These are phyloP conservation scores for Trichomalopsis sarcophagae DNA, from an alignment of 1,140 invertebrate species.

Conservation along the genomic window DNA sequence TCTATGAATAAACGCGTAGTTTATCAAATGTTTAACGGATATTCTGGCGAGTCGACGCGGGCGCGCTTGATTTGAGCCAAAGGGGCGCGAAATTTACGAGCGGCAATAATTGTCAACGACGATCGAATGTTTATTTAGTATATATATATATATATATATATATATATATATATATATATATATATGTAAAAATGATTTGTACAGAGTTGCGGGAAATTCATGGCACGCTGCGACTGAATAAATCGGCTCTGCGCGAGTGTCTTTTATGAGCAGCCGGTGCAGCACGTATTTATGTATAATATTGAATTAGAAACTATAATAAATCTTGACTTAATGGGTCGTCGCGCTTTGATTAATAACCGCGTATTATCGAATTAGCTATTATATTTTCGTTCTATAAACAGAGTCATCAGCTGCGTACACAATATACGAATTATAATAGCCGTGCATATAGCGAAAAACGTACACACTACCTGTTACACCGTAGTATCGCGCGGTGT, in stretches of 20 bases:
- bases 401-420: too few relatives aligned
- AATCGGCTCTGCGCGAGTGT: not conserved
- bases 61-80: constrained; percentile 2
- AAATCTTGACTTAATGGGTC: too few relatives aligned
- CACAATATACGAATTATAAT: too few relatives aligned
- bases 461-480: not conserved
- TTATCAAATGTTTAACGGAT: constrained; percentile 21
- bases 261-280: too few relatives aligned
- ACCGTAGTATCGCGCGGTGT: not conserved
- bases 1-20: constrained; percentile 38
- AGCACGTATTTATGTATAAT: too few relatives aligned
- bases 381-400: too few relatives aligned
- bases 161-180: not conserved
- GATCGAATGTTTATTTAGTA: constrained; percentile 9
- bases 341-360: too few relatives aligned
- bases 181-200: not conserved
- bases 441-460: not conserved
- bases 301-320: too few relatives aligned
- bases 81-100: not conserved
- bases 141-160: not conserved
- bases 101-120: constrained; percentile 3
- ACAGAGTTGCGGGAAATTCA: not conserved
- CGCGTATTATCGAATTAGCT: too few relatives aligned
- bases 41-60: not conserved
- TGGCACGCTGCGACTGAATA: not conserved